Evolutionary conservation across 2,888 invertebrate genomes (phyloP).

Genomic region (Tenthredo scrophulariae): DNA sequence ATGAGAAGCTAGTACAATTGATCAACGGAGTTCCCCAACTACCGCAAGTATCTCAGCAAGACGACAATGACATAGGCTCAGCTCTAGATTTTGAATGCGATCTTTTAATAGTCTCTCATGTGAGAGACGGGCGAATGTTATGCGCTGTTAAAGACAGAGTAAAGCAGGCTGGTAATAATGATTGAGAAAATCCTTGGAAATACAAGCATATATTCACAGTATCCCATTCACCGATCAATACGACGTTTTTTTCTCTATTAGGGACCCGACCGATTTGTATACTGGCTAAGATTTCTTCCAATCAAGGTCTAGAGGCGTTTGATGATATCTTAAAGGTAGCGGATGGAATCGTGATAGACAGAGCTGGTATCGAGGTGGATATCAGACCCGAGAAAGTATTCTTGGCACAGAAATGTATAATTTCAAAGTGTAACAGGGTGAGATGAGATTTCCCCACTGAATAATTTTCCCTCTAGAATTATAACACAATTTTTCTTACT

Average conservation of each 20-base stretch:
- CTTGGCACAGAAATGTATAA: slow-evolving; percentile 81
- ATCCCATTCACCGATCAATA: not conserved
- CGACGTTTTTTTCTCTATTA: slow-evolving; percentile 29
- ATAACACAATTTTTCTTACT: not conserved
- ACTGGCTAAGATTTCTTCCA: slow-evolving; percentile 65
- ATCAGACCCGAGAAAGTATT: slow-evolving; percentile 80
- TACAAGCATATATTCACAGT: not conserved
- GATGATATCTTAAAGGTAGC: slow-evolving; percentile 81
- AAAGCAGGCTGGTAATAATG: slow-evolving; percentile 61
- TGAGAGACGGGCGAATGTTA: slow-evolving; percentile 62
- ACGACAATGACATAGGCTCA: slow-evolving; percentile 78
- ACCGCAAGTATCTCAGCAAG: slow-evolving; percentile 75
- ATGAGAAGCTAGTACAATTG: slow-evolving; percentile 80
- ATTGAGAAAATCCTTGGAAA: slow-evolving; percentile 24
- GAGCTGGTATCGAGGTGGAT: slow-evolving; percentile 80
- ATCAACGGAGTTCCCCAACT: slow-evolving; percentile 80
- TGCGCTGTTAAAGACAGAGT: slow-evolving; percentile 62
- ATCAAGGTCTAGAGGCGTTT: slow-evolving; percentile 74
- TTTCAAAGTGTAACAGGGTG: slow-evolving; percentile 76
- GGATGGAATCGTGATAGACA: slow-evolving; percentile 86
- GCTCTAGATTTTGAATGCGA: slow-evolving; percentile 66
- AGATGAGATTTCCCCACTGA: slow-evolving; percentile 19
- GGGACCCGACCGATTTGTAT: slow-evolving; percentile 61
- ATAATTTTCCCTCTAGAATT: not conserved
- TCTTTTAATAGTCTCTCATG: slow-evolving; percentile 69